phyloP scores from a whole-genome alignment of 2,797 vertebrate species.

The Pantherophis alleghaniensis region DNA sequence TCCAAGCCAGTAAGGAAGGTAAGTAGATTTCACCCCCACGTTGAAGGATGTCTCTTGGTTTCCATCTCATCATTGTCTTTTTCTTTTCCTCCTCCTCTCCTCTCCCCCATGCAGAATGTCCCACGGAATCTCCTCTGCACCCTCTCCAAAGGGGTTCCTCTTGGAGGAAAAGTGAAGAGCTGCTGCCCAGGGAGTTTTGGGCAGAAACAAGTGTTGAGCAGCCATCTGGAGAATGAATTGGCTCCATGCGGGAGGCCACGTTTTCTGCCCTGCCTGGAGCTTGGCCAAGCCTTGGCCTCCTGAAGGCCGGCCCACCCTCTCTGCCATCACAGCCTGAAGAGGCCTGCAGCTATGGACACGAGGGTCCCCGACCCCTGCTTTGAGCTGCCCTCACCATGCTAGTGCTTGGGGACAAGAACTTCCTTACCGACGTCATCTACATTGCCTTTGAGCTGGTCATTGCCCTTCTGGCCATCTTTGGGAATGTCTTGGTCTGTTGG shows the following conservation, averaged over 20 bases:
- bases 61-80: not conserved
- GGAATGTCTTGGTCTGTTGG: conserved; percentile 96
- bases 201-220: not conserved
- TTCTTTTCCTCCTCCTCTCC: not conserved
- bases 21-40: too few species aligned
- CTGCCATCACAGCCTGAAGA: not conserved
- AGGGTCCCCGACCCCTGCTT: conserved; percentile 69
- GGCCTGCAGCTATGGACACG: conserved; percentile 84
- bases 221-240: not conserved
- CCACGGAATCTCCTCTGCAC: not conserved
- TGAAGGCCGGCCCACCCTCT: not conserved
- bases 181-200: not conserved
- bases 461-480: conserved; percentile 86
- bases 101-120: not conserved
- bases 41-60: not conserved
- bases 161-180: too few species aligned
- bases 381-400: conserved; percentile 77
- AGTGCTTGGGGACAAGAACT: conserved; percentile 56
- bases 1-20: too few species aligned
- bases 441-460: conserved; percentile 90
- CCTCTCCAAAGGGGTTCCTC: not conserved
- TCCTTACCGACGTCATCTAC: conserved; percentile 72
- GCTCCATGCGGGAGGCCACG: too few species aligned
- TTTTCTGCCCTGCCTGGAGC: not conserved
- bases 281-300: not conserved